Evolutionary conservation across 2,113 vertebrate species (phyloP).

Genomic region (Dasypus novemcinctus): DNA sequence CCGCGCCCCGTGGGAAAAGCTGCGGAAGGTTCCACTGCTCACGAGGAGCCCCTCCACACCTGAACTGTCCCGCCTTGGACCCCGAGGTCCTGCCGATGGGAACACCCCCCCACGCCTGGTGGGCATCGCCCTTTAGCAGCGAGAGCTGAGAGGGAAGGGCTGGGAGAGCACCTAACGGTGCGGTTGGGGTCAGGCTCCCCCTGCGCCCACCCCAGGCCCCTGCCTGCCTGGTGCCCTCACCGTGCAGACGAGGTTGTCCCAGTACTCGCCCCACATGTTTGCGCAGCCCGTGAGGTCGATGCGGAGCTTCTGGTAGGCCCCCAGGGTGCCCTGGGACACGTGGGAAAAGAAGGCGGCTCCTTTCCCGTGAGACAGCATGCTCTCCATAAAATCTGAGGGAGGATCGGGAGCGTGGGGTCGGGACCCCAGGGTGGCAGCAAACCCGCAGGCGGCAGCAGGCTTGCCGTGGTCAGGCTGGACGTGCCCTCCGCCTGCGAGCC

Average conservation of each 20-base stretch:
- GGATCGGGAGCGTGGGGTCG: background rate
- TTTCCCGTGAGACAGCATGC: slow-evolving; percentile 88
- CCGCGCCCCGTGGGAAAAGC: background rate
- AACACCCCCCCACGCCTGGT: background rate
- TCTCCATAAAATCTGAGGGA: slow-evolving; percentile 85
- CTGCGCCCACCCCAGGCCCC: background rate
- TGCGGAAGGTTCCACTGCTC: background rate
- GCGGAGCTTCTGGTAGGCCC: slow-evolving; percentile 85
- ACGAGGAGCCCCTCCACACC: too few relatives aligned
- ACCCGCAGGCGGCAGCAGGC: background rate
- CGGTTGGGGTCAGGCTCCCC: background rate
- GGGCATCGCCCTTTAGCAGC: background rate
- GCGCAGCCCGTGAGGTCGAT: slow-evolving; percentile 89
- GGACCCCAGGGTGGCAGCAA: background rate
- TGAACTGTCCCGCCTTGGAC: too few relatives aligned
- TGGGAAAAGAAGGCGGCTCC: slow-evolving; percentile 89
- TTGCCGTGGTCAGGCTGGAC: background rate
- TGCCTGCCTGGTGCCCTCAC: slow-evolving; percentile 69
- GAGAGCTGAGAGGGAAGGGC: background rate
- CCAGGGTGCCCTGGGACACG: slow-evolving; percentile 84
- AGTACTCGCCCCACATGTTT: slow-evolving; percentile 97
- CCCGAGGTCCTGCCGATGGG: background rate
- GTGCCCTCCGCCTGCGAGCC: background rate
- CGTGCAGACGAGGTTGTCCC: slow-evolving; percentile 89
- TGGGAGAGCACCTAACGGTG: background rate